Base-by-base conservation (phyloP, 2,888 invertebrate genomes). In the Eupithecia tripunctaria region DNA sequence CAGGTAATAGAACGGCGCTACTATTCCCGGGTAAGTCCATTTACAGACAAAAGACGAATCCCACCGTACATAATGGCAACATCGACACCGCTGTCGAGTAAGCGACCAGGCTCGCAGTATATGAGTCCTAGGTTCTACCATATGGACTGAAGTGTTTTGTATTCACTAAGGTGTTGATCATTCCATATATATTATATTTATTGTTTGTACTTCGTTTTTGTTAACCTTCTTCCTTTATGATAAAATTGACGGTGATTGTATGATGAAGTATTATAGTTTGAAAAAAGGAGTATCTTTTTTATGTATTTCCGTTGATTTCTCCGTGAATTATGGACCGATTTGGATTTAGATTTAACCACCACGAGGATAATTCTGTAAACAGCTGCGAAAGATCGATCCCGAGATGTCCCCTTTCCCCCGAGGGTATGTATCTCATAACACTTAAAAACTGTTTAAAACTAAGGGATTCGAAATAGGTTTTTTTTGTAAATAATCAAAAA, bases 101-200 rank as follows among this genome's bases (percentile, higher is more conserved):
- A 88, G 63, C 91, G 91, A 38, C 89, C 93, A 14, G 67, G 71
- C 63, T 64, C 91, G 4, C 91, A 94, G 66, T 93, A 95, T 78
- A 89, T 95, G 82, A 95, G 94, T 82, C 94, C 95, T 8, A 92
- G 96, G 79, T 92, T 95, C 85, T 95, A 95, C 84, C 95, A 95
- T 76, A 95, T 95, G 92, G 95, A 95, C 82, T 95, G 79, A 88
- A 29, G 27, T 60, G 29, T 29, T 60, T 29, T 18, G 4, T 60
- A 60, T 76, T 62, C 29, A 8, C 29, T 60, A 60, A 29, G 15
- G 27, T 60, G 18, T 60, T 29, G 27, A 25, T 56, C 25, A 56
- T 56, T 29, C 60, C 29, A 60, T 60, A 60, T 18, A 60, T 29
- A 60, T 60, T 27, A 60, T 29, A 29, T 60, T 25, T 56, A 21